Evolutionary conservation across 2,113 vertebrate species (phyloP).

Genomic region (Syngnathus floridae): DNA sequence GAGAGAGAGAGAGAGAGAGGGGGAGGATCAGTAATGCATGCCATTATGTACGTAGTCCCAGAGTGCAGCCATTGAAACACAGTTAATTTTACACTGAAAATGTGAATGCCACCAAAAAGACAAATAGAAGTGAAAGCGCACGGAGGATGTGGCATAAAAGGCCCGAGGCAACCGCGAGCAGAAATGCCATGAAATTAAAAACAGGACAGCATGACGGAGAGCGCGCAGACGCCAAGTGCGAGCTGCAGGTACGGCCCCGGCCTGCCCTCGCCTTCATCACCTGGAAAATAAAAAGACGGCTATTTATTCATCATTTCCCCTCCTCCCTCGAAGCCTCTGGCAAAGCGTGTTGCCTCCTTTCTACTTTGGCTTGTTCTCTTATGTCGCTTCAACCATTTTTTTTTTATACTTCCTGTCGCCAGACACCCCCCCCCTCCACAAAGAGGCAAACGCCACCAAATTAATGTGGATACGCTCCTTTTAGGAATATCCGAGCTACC

Average conservation of each 20-base stretch:
- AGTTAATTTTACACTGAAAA: conserved; percentile 71
- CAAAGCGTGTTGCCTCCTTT: conserved; percentile 23
- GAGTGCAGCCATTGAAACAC: conserved; percentile 67
- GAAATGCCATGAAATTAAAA: conserved; percentile 76
- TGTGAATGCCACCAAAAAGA: conserved; percentile 68
- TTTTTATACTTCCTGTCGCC: conserved; percentile 45
- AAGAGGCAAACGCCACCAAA: conserved; percentile 44
- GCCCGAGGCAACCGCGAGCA: conserved; percentile 61
- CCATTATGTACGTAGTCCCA: conserved; percentile 68
- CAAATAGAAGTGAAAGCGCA: conserved; percentile 70
- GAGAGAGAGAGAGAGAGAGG: neutral
- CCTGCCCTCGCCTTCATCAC: conserved; percentile 53
- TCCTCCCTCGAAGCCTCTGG: conserved; percentile 39
- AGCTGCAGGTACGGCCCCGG: conserved; percentile 56
- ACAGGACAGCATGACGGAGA: conserved; percentile 71
- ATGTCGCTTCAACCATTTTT: conserved; percentile 45
- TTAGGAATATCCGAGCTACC: conserved; percentile 46
- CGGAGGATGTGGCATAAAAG: conserved; percentile 60
- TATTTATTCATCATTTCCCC: conserved; percentile 56
- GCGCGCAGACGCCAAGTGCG: conserved; percentile 62
- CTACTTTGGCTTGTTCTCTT: conserved; percentile 35
- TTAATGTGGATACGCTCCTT: conserved; percentile 61
- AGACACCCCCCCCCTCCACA: conserved; percentile 26
- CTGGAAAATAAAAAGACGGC: conserved; percentile 39
- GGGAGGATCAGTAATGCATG: conserved; percentile 60